Conservation (phyloP, 2,797 vertebrate species). For the Hozukius guyotensis region DNA sequence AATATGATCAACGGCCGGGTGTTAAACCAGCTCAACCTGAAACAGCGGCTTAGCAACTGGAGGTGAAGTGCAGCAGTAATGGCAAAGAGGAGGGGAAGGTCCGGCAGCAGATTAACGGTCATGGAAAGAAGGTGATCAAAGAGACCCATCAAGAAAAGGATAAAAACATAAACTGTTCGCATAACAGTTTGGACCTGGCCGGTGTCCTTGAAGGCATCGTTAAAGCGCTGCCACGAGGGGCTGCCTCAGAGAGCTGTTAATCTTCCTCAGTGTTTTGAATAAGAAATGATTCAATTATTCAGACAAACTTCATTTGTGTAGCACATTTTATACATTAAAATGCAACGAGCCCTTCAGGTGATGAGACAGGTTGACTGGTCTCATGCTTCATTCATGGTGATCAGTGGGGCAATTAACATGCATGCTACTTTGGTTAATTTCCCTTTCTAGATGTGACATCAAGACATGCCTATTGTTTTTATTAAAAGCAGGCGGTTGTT, state of each 20-base stretch:
- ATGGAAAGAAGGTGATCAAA: slow-evolving; percentile 45
- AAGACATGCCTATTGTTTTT: background rate
- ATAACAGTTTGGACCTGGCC: slow-evolving; percentile 19
- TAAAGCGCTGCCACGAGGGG: slow-evolving; percentile 11
- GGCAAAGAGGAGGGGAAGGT: slow-evolving; percentile 26
- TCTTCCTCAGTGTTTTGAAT: slow-evolving; percentile 44
- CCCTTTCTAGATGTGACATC: background rate
- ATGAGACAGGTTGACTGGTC: slow-evolving; percentile 29
- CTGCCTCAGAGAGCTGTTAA: slow-evolving; percentile 17
- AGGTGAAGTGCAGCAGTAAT: slow-evolving; percentile 45
- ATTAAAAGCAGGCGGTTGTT: background rate
- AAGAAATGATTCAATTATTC: slow-evolving; percentile 46
- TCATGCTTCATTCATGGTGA: slow-evolving; percentile 36
- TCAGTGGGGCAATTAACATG: slow-evolving; percentile 18
- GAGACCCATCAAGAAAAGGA: slow-evolving; percentile 35
- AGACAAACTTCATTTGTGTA: slow-evolving; percentile 28
- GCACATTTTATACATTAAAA: slow-evolving; percentile 40
- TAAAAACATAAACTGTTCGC: slow-evolving; percentile 36
- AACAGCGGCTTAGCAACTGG: slow-evolving; percentile 57
- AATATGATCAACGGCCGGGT: slow-evolving; percentile 62
- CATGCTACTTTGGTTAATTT: slow-evolving; percentile 23
- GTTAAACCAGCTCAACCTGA: slow-evolving; percentile 74
- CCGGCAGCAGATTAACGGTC: slow-evolving; percentile 47
- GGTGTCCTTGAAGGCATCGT: slow-evolving; percentile 51
- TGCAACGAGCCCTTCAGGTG: slow-evolving; percentile 40